Conservation (phyloP, 1,140 invertebrate genomes). For the Drosophila virilis region DNA sequence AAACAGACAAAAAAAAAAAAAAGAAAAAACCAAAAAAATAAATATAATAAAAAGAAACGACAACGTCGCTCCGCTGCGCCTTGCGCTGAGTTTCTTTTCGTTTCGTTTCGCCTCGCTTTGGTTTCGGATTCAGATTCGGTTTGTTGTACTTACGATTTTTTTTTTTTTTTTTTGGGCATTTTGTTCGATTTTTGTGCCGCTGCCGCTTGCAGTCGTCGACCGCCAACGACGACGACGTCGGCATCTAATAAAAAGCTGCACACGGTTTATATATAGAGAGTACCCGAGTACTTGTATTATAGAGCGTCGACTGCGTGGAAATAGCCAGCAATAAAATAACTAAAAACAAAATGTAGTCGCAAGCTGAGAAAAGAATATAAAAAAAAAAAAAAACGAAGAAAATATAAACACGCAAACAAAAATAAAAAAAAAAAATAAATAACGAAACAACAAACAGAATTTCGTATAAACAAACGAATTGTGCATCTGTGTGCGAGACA, state of each 20-base stretch:
- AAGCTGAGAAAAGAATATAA: constrained; percentile 11
- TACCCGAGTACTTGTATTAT: constrained; percentile 33
- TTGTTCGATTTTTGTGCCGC: constrained; percentile 75
- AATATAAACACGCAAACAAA: constrained; percentile 16
- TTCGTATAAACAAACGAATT: constrained; percentile 27
- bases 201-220: constrained; percentile 53
- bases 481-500: constrained; percentile 3
- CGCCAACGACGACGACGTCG: constrained; percentile 53
- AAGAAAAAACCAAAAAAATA: background rate
- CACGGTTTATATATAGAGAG: constrained; percentile 42
- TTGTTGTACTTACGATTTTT: constrained; percentile 62
- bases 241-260: constrained; percentile 77
- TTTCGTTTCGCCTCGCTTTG: constrained; percentile 50
- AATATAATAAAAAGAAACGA: constrained; percentile 32
- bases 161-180: constrained; percentile 77
- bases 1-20: constrained; percentile 9
- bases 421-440: constrained; percentile 10
- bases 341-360: constrained; percentile 38
- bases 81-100: constrained; percentile 66
- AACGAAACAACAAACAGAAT: constrained; percentile 28
- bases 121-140: constrained; percentile 69
- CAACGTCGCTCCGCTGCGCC: constrained; percentile 40
- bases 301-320: constrained; percentile 44
- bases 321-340: constrained; percentile 53
- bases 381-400: constrained; percentile 11